These are phyloP conservation scores for Anticlea derivata DNA, from an alignment of 2,888 invertebrate genomes.

Conservation along the genomic window DNA sequence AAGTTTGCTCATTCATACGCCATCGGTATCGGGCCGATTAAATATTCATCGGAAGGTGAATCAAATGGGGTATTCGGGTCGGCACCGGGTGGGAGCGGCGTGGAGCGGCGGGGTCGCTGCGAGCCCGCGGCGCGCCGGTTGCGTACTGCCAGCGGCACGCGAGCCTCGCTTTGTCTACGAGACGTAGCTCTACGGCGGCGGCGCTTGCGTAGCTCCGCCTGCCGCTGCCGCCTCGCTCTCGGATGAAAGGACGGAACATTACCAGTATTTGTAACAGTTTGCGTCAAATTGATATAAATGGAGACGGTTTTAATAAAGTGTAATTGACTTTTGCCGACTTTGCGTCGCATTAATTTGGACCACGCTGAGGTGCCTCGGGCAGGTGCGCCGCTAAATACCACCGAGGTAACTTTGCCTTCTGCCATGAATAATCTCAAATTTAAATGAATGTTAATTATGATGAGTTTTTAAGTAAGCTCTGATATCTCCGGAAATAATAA, in stretches of 20 bases:
- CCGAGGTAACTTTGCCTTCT: slow-evolving; percentile 70
- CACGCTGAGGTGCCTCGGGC: slow-evolving; percentile 80
- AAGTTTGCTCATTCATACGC: slow-evolving; percentile 70
- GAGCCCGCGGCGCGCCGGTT: slow-evolving; percentile 58
- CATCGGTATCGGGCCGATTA: slow-evolving; percentile 68
- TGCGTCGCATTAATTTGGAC: slow-evolving; percentile 82
- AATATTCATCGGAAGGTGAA: slow-evolving; percentile 73
- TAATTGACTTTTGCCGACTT: slow-evolving; percentile 84
- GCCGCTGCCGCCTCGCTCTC: slow-evolving; percentile 59
- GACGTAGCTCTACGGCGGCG: slow-evolving; percentile 45
- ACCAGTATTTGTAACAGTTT: slow-evolving; percentile 84
- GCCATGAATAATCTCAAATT: slow-evolving; percentile 78
- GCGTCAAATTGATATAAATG: slow-evolving; percentile 84
- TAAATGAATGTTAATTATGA: slow-evolving; percentile 79
- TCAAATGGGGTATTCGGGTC: slow-evolving; percentile 56
- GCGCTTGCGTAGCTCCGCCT: slow-evolving; percentile 80
- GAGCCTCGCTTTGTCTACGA: slow-evolving; percentile 55
- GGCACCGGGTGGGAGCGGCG: slow-evolving; percentile 46
- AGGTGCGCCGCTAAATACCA: slow-evolving; percentile 79
- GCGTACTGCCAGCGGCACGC: slow-evolving; percentile 52
- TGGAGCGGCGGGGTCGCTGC: slow-evolving; percentile 50
- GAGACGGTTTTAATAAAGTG: slow-evolving; percentile 84
- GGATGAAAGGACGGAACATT: slow-evolving; percentile 81
- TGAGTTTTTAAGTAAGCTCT: slow-evolving; percentile 68
- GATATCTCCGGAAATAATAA: slow-evolving; percentile 54